Evolutionary conservation across 2,888 invertebrate species (phyloP), one percentile per base, ranked within the genome.

Genomic region (Cantharis lateralis): DNA sequence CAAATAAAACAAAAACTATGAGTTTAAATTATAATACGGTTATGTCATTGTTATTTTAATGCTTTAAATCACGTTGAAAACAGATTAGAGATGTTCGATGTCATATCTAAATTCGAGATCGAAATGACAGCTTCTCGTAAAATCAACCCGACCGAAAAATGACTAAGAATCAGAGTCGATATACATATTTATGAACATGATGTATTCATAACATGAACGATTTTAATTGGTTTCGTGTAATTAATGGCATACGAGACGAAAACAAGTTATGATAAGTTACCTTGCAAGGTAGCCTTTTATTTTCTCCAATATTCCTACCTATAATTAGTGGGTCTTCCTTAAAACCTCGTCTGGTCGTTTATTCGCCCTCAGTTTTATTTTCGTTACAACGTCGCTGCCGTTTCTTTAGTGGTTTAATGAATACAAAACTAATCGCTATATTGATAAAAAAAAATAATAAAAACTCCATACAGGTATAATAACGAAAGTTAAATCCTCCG

Each of bases 121-220:
- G 82, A 80, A 81, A 82, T 82, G 84, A 84, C 84, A 81, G 81
- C 74, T 80, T 81, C 84, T 82, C 79, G 81, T 82, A 80, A 81
- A 80, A 82, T 77, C 79, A 82, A 84, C 80, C 81, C 85, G 81
- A 84, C 84, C 84, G 84, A 84, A 84, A 84, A 85, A 85, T 85
- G 83, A 84, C 81, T 83, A 83, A 83, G 83, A 84, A 84, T 83
- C 83, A 81, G 78, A 83, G 81, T 82, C 82, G 80, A 83, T 84
- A 83, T 78, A 78, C 83, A 84, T 84, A 84, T 85, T 84, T 84
- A 85, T 84, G 82, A 82, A 83, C 82, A 82, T 84, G 83, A 84
- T 85, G 81, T 85, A 85, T 85, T 85, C 85, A 84, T 84, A 84
- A 85, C 84, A 82, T 82, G 84, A 83, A 82, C 83, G 83, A 82